phyloP scores from a whole-genome alignment of 2,797 vertebrate species.

The Phyllotis vaccarum region DNA sequence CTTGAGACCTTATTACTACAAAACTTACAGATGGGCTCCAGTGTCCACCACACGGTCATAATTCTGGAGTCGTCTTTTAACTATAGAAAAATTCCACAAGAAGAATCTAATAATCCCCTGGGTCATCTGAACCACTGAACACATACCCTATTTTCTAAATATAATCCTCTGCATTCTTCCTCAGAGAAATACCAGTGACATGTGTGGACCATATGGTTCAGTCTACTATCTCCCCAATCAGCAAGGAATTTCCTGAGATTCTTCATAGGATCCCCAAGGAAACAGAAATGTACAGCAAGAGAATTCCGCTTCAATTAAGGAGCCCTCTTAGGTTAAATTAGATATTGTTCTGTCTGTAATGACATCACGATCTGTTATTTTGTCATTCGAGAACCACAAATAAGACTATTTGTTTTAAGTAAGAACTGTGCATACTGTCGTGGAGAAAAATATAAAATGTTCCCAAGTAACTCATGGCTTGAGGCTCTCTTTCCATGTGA shows the following conservation, averaged over 20 bases:
- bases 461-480: neutral
- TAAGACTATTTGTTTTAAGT: neutral
- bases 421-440: neutral
- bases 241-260: conserved; percentile 78
- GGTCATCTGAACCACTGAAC: conserved; percentile 70
- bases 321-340: conserved; percentile 56
- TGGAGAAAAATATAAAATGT: neutral
- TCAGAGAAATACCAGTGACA: conserved; percentile 77
- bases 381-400: conserved; percentile 40
- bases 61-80: conserved; percentile 74
- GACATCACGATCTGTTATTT: conserved; percentile 49
- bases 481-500: neutral
- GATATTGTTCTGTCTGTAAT: conserved; percentile 29
- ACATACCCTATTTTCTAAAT: conserved; percentile 77
- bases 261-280: conserved; percentile 72
- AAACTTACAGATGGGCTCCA: conserved; percentile 60
- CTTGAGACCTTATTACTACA: conserved; percentile 50
- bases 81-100: conserved; percentile 77
- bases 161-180: conserved; percentile 76
- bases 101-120: conserved; percentile 79
- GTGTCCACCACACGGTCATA: conserved; percentile 58
- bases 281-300: conserved; percentile 67
- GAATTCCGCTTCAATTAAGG: conserved; percentile 68
- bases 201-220: conserved; percentile 78
- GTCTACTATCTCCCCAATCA: conserved; percentile 80